Base-by-base conservation (phyloP, 2,113 vertebrate genomes). In the Myrmecophaga tridactyla region DNA sequence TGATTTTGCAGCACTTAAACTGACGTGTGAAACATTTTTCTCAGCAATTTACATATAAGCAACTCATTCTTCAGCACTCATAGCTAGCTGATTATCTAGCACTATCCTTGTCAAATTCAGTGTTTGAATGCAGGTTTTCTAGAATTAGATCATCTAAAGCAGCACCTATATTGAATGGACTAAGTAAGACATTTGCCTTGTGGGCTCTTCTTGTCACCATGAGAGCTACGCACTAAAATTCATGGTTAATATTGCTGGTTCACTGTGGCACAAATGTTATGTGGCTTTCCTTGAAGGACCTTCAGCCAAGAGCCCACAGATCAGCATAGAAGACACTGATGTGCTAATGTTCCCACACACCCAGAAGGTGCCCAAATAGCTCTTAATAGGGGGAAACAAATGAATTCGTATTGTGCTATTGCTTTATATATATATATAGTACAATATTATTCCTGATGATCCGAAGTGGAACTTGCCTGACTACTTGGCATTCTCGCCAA, bases 1-100 rank as follows among this genome's bases (percentile, higher is more conserved):
- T 48, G 27, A 51, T 41, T 97, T 96, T 46, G 76, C 72, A 92
- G 85, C 36, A 88, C 41, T 21, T 62, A 92, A 36, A 89, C 36
- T 93, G 63, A 86, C 78, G 25, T 91, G 73, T 2, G 39, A 96
- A 86, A 84, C 87, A 94, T 92, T 87, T 96, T 89, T 62, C n/a
- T 94, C 80, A 92, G 76, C 67, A 94, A 96, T 41, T 69, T 78
- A n/a, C 11, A 89, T 21, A 80, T 43, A 92, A 92, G 73, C 62
- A 92, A 76, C 27, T 89, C 51, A 89, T 77, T 93, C n/a, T 85
- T 89, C 12, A 86, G 67, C 65, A 81, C 15, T 91, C 63, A 67
- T 7, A 89, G 14, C 13, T 72, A 17, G 46, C n/a, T 94, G 46
- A 89, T 46, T 80, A 90, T 25, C 23, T 43, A 96, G 31, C 62